These are phyloP conservation scores for Crotophaga sulcirostris DNA, from an alignment of 2,113 vertebrate genomes.

Conservation along the genomic window DNA sequence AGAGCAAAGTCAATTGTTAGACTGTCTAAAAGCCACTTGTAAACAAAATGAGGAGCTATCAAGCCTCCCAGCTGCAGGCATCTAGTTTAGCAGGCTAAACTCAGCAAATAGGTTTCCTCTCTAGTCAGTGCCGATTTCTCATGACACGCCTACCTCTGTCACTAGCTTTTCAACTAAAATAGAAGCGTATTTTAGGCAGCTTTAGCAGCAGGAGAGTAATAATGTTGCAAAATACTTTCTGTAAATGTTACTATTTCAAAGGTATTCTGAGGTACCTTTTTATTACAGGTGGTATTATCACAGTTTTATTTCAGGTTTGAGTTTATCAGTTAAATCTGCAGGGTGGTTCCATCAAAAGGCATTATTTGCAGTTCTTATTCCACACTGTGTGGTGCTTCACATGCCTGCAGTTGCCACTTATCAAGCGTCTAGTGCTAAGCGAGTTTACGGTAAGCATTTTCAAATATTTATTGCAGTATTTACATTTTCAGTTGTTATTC, in stretches of 20 bases:
- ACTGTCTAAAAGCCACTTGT: not conserved
- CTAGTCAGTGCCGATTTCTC: not conserved
- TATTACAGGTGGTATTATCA: not conserved
- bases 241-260: not conserved
- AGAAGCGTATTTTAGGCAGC: not conserved
- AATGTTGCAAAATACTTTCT: not conserved
- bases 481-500: constrained; percentile 89
- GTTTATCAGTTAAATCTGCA: not conserved
- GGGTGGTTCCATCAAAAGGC: not conserved
- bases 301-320: not conserved
- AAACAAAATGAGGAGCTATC: not conserved
- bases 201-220: not conserved
- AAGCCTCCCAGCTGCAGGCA: not conserved
- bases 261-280: not conserved
- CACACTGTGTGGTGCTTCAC: not conserved
- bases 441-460: not conserved
- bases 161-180: not conserved
- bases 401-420: not conserved
- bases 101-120: not conserved
- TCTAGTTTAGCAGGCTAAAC: not conserved
- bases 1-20: not conserved
- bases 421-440: not conserved
- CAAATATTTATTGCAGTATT: not conserved
- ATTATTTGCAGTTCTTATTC: not conserved
- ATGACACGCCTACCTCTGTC: not conserved